Percentiles rank a stretch among this genome's conserved stretches.
Conservation (phyloP, 2,113 vertebrate species). For the Rhynchomys soricoides region DNA sequence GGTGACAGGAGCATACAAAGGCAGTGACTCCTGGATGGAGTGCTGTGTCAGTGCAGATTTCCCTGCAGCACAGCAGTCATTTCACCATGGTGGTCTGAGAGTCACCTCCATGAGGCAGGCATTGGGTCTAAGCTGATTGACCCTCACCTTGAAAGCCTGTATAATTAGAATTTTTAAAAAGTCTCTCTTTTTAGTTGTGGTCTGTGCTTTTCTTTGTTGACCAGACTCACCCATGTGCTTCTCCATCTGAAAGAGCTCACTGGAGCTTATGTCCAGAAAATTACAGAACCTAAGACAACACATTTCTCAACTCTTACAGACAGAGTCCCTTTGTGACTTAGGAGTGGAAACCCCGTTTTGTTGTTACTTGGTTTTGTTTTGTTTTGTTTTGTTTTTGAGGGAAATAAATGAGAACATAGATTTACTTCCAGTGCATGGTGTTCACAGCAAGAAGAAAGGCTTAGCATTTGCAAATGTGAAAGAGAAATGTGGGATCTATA, state of each 20-base stretch:
- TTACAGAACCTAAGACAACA: slow-evolving; percentile 2
- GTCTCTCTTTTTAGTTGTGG: neutral
- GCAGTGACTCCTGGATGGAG: neutral
- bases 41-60: neutral
- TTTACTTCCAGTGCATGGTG: neutral
- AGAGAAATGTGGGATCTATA: neutral
- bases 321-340: neutral
- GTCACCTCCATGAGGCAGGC: neutral
- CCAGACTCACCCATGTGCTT: neutral
- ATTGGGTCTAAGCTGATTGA: neutral
- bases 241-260: neutral
- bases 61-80: neutral
- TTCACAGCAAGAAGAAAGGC: neutral
- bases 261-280: neutral
- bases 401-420: neutral
- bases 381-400: neutral
- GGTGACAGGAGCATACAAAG: neutral
- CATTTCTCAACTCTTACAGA: neutral
- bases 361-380: neutral
- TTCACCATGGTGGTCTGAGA: neutral
- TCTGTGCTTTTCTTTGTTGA: neutral
- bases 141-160: neutral
- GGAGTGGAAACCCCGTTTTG: neutral
- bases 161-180: neutral
- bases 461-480: neutral